Conservation (phyloP, 2,797 vertebrate genomes). For the Orestias chungarensis region DNA sequence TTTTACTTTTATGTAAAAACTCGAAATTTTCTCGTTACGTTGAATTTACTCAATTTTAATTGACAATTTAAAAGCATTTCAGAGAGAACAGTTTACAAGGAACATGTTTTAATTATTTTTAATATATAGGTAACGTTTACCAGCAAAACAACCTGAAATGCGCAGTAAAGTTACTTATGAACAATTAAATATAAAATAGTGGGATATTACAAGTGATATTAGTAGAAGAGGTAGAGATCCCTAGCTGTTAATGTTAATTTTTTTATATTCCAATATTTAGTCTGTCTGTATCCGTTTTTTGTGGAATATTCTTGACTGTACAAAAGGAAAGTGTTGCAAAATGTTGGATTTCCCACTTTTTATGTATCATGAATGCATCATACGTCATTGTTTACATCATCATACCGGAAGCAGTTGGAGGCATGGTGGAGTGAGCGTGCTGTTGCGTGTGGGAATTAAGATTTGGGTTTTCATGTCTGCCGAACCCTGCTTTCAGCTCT, state of each 20-base stretch:
- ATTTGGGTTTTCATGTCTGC: not conserved
- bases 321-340: not conserved
- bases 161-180: no score
- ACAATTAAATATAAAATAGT: no score
- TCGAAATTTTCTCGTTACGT: not conserved
- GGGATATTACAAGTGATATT: no score
- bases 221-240: no score
- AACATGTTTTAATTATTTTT: not conserved
- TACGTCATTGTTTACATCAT: slow-evolving; percentile 44
- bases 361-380: not conserved
- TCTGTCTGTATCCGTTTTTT: no score
- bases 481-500: not conserved
- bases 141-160: not conserved
- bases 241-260: no score
- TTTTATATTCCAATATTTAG: no score
- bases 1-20: not conserved
- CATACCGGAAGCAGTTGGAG: slow-evolving; percentile 39
- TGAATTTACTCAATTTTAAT: not conserved
- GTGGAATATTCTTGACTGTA: no score
- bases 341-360: not conserved
- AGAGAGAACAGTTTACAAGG: not conserved
- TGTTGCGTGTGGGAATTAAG: not conserved
- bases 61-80: not conserved
- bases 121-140: not conserved
- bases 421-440: slow-evolving; percentile 40